A percentile compares a stretch with the other conserved stretches of the same genome.
Evolutionary conservation across 2,888 invertebrate genomes (phyloP).

Genomic region (Polia nebulosa): DNA sequence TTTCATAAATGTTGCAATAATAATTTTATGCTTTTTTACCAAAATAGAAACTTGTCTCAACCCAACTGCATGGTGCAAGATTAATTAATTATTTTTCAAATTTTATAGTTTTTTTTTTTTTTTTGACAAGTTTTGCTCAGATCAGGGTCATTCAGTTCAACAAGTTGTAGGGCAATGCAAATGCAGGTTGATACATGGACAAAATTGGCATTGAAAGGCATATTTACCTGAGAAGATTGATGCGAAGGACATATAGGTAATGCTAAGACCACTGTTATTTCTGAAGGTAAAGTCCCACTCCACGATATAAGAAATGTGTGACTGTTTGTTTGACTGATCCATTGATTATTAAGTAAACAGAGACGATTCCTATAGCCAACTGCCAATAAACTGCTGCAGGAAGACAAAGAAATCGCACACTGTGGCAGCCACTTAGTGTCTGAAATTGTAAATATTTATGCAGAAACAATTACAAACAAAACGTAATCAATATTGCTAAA

Average conservation of each 20-base stretch:
- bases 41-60: too few relatives aligned
- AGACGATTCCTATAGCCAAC: conserved; percentile 84
- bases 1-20: too few relatives aligned
- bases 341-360: conserved; percentile 85
- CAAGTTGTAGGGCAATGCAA: background rate
- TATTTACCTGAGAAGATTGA: conserved; percentile 86
- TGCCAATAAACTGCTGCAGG: conserved; percentile 85
- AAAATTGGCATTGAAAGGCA: background rate
- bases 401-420: conserved; percentile 85
- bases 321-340: conserved; percentile 86
- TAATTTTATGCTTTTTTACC: too few relatives aligned
- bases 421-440: conserved; percentile 86
- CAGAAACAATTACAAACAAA: background rate
- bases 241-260: conserved; percentile 85
- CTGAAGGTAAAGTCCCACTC: conserved; percentile 86
- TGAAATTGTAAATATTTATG: conserved; percentile 67
- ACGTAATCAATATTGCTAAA: background rate
- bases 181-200: too few relatives aligned
- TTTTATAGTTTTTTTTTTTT: too few relatives aligned
- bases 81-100: too few relatives aligned
- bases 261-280: conserved; percentile 81
- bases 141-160: background rate
- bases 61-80: too few relatives aligned
- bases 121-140: too few relatives aligned
- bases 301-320: conserved; percentile 87